Evolutionary conservation across 2,797 vertebrate species (phyloP).

Genomic region (Dermochelys coriacea): DNA sequence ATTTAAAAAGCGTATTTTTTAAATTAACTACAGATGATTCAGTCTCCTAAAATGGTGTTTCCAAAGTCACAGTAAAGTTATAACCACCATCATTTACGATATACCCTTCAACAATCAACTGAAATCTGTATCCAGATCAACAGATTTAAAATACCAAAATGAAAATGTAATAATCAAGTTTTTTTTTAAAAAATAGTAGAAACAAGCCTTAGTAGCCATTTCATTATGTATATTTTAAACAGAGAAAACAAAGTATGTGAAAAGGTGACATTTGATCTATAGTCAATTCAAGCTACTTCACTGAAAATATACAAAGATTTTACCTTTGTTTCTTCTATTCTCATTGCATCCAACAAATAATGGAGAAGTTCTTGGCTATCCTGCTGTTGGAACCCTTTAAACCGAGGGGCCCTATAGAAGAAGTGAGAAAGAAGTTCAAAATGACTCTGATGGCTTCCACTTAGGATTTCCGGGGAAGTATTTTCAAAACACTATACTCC

Average conservation of each 20-base stretch:
- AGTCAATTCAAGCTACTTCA: background rate
- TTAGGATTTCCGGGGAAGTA: background rate
- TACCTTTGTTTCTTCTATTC: slow-evolving; percentile 98
- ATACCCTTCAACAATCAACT: background rate
- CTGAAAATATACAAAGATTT: slow-evolving; percentile 31
- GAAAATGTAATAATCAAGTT: background rate
- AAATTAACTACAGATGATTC: background rate
- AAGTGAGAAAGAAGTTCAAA: background rate
- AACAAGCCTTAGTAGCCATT: background rate
- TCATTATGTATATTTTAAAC: background rate
- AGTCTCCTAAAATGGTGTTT: background rate
- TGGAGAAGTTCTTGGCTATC: slow-evolving; percentile 98
- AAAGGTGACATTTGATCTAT: background rate
- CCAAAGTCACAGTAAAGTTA: background rate
- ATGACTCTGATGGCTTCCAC: background rate
- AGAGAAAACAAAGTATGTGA: background rate
- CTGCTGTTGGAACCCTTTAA: slow-evolving; percentile 98
- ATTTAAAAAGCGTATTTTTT: background rate
- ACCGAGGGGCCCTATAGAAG: slow-evolving; percentile 89
- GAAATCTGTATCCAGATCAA: background rate
- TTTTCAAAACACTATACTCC: background rate
- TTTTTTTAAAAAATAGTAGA: background rate
- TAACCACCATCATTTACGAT: background rate
- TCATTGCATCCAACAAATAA: slow-evolving; percentile 94
- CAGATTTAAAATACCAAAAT: background rate